Evolutionary conservation across 2,113 vertebrate genomes (phyloP), one percentile per base, ranked within the genome.

Genomic region (Papio anubis): DNA sequence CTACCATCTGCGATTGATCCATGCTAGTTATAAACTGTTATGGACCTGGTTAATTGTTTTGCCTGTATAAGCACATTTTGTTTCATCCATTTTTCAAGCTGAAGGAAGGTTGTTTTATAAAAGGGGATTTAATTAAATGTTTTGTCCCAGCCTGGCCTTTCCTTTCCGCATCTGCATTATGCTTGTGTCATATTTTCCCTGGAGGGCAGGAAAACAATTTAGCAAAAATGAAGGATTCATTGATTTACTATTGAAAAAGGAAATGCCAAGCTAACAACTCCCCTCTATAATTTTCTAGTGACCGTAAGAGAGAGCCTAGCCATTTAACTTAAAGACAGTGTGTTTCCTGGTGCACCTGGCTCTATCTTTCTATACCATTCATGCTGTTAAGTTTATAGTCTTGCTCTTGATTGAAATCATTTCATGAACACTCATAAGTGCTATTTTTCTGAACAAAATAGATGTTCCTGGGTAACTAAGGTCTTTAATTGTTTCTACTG

Each of bases 231-330:
- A 98, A 98, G 72, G 88, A 98, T 96, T 96, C 98, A 95, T 97
- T 97, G 98, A 98, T 98, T 98, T 98, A 95, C 97, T 96, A 83
- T 76, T 97, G 97, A 96, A 93, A 98, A 98, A 97, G 8, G 21
- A 90, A 98, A 98, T 89, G 91, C 78, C 97, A 94, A 73, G 92
- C 76, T 96, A 76, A 97, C 70, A 32, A 78, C 94, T 50, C 96
- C 97, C 48, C 96, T 73, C 88, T 93, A 82, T 97, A 98, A 96
- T 98, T 98, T 98, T 96, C 17, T 2, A 97, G 82, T 75, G 88
- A 96, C 97, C 95, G 13, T 93, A 94, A 91, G 57, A 75, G 0
- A 96, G 59, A 94, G 61, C 45, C 0, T 3, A 81, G 72, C 73
- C 93, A 72, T 96, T 94, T 90, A 90, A 95, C 96, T 96, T 97